Conservation (phyloP, 2,888 invertebrate species). For the Agrilus biguttatus region DNA sequence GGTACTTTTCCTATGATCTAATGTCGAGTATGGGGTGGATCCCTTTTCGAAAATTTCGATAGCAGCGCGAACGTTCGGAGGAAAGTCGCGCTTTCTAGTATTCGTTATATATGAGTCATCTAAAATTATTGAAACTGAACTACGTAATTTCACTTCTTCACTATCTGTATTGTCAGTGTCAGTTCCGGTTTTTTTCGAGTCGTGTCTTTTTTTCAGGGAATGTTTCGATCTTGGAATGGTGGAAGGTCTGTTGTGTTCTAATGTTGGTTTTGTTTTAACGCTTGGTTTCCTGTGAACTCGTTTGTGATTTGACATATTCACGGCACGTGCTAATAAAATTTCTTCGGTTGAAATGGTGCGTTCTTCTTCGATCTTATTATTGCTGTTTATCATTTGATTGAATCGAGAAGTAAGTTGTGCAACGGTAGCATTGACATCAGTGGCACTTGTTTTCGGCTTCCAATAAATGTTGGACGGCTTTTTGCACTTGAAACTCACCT, state of each 20-base stretch:
- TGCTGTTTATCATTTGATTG: conserved; percentile 44
- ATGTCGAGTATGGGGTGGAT: conserved; percentile 11
- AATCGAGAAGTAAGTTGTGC: conserved; percentile 56
- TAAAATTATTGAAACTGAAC: too few species aligned
- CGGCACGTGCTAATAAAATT: conserved; percentile 31
- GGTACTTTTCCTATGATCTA: conserved; percentile 11
- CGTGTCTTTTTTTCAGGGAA: conserved; percentile 8
- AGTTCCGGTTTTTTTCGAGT: conserved; percentile 16
- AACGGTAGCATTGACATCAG: conserved; percentile 42
- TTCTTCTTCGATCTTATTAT: conserved; percentile 34
- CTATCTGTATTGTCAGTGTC: conserved; percentile 3
- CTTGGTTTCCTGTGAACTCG: conserved; percentile 33
- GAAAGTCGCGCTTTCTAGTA: conserved; percentile 5
- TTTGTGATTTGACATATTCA: conserved; percentile 28
- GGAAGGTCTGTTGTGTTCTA: conserved; percentile 1
- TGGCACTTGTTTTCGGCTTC: conserved; percentile 26
- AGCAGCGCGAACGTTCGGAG: conserved; percentile 20
- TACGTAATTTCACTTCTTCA: too few species aligned
- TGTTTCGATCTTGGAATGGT: conserved; percentile 9
- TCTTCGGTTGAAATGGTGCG: conserved; percentile 31
- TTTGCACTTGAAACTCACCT: conserved; percentile 48
- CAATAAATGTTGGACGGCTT: conserved; percentile 33
- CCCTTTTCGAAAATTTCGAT: conserved; percentile 28
- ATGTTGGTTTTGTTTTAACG: conserved; percentile 33
- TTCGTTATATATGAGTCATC: not conserved